These are phyloP conservation scores for Paralichthys olivaceus DNA, from an alignment of 2,113 vertebrate species.

Conservation along the genomic window DNA sequence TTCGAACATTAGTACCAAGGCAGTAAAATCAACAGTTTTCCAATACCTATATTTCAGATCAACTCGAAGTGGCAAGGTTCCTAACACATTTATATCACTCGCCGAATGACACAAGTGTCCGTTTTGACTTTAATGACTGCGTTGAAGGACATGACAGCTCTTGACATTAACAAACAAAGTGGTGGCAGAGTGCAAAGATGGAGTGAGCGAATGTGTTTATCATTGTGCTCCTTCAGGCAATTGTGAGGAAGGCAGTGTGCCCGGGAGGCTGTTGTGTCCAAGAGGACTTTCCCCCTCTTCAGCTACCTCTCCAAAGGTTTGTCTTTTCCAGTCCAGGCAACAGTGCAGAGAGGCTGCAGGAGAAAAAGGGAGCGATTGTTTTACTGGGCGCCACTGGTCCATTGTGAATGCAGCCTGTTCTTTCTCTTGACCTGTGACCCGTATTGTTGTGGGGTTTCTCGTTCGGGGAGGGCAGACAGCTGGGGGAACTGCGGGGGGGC, in stretches of 20 bases:
- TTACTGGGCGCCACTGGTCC: constrained; percentile 83
- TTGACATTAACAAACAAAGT: constrained; percentile 69
- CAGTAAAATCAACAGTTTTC: not conserved
- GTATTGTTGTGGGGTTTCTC: constrained; percentile 83
- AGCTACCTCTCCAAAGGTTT: constrained; percentile 77
- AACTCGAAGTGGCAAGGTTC: constrained; percentile 11
- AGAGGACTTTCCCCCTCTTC: constrained; percentile 64
- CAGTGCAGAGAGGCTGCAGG: constrained; percentile 56
- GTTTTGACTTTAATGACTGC: constrained; percentile 70
- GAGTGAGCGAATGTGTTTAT: constrained; percentile 73
- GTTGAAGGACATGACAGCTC: constrained; percentile 67
- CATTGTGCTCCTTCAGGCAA: constrained; percentile 60
- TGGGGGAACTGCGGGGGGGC: constrained; percentile 79
- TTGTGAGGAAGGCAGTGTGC: constrained; percentile 65
- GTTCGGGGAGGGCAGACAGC: constrained; percentile 80
- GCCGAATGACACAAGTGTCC: constrained; percentile 44
- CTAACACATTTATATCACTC: constrained; percentile 64
- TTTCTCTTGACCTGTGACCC: constrained; percentile 87
- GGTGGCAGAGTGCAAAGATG: constrained; percentile 58
- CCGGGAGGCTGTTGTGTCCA: constrained; percentile 66
- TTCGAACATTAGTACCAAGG: not conserved
- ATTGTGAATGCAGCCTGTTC: constrained; percentile 88
- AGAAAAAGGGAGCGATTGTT: constrained; percentile 84
- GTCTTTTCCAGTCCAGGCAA: constrained; percentile 84
- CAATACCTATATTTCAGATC: not conserved